These are phyloP conservation scores for Muschampia plurimacula DNA, from an alignment of 2,888 invertebrate species.

Conservation along the genomic window DNA sequence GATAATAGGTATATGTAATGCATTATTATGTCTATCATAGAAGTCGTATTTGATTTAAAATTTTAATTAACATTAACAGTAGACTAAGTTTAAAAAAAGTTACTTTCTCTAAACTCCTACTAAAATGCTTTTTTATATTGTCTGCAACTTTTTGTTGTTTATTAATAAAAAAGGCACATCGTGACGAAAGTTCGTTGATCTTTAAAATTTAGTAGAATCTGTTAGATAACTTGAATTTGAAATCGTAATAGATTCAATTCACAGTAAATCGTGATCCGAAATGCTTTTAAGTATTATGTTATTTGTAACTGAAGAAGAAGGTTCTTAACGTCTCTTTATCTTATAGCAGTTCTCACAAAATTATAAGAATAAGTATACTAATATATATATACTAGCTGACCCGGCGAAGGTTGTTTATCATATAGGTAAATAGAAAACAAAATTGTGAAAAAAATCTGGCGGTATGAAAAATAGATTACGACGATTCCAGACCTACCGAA, in stretches of 20 bases:
- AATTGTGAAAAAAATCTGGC: too few relatives aligned
- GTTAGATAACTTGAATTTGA: conserved; percentile 26
- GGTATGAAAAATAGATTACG: too few relatives aligned
- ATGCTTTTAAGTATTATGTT: not conserved
- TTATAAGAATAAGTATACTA: not conserved
- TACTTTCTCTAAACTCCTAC: conserved; percentile 13
- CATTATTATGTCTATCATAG: too few relatives aligned
- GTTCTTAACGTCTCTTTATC: not conserved
- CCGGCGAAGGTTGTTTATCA: too few relatives aligned
- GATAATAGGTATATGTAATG: too few relatives aligned
- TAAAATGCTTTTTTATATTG: conserved; percentile 4
- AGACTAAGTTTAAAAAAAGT: not conserved
- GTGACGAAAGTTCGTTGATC: conserved; percentile 27
- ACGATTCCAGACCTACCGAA: too few relatives aligned
- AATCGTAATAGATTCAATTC: conserved; percentile 20
- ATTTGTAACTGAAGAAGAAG: not conserved
- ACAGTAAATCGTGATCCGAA: conserved; percentile 15
- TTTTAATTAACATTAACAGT: not conserved
- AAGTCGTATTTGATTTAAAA: too few relatives aligned
- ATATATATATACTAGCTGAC: too few relatives aligned
- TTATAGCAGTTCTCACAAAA: not conserved
- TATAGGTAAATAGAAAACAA: too few relatives aligned
- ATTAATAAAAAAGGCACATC: conserved; percentile 25
- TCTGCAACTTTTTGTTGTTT: conserved; percentile 4
- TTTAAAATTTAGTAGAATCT: conserved; percentile 13